Evolutionary conservation across 2,797 vertebrate species (phyloP), one percentile per base, ranked within the genome.

Genomic region (Premnoplex brunnescens): DNA sequence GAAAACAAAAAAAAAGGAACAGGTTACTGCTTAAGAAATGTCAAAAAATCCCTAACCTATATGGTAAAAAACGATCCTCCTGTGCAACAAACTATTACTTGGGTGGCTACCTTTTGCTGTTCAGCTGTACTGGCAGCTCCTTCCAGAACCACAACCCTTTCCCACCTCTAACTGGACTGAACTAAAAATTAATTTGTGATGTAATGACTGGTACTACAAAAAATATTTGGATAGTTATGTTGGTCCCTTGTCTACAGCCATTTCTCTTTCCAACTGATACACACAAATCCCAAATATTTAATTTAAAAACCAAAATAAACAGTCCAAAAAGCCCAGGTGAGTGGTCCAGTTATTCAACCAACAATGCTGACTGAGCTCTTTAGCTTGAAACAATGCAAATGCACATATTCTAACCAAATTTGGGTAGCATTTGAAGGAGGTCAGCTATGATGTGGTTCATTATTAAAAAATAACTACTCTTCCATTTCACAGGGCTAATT

Each of bases 1-100:
- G 91, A 91, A 97, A 97, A 51, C 94, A 93, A 94, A 37, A 51
- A 64, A 19, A 67, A 44, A 75, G 44, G 41, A 87, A 80, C 19
- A 89, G 36, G 69, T 97, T 63, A 90, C 32, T 63, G 74, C 9
- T 68, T 58, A 72, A 32, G 4, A 72, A 30, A 30, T 48, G 44
- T 56, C 93, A 62, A 83, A 54, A 17, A 3, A 0, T 20, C 30
- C 1, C 4, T 56, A 49, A 48, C 9, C 80, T 72, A 56, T 62
- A 73, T 17, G 23, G 37, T 56, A 24, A 56, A 55, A 80, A 12
- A 3, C 1, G 1, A n/a, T 43, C 48, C n/a, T 75, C 43, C 56
- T 2, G 8, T 20, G 59, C 46, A 90, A 52, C 10, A 55, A 58
- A 67, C 34, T 43, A 30, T 30, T 68, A 76, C 59, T 68, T 52